phyloP scores from a whole-genome alignment of 2,888 invertebrate species.

The Nemoura dubitans region DNA sequence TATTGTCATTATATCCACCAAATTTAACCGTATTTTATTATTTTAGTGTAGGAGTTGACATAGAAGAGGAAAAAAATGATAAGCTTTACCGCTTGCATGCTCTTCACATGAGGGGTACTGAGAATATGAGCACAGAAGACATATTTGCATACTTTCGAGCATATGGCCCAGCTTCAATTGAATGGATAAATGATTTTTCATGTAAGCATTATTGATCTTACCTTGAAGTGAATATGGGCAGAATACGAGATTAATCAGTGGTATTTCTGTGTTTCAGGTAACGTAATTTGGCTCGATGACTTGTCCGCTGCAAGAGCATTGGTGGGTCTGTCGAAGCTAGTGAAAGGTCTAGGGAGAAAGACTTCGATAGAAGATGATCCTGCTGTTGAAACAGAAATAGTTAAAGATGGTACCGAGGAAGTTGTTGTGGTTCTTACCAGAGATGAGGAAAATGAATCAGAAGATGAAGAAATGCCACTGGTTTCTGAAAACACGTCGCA shows the following conservation, averaged over 20 bases:
- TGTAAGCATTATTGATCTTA: conserved; percentile 65
- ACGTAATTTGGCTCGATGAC: conserved; percentile 71
- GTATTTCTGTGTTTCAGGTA: conserved; percentile 61
- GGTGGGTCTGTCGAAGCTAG: conserved; percentile 64
- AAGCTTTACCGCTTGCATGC: conserved; percentile 75
- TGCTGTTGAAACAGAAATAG: conserved; percentile 39
- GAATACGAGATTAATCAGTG: too few relatives aligned
- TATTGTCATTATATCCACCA: too few relatives aligned
- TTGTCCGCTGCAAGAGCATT: conserved; percentile 69
- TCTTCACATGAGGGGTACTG: conserved; percentile 78
- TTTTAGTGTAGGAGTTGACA: conserved; percentile 66
- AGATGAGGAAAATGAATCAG: conserved; percentile 43
- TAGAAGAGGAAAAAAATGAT: conserved; percentile 62
- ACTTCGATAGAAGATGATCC: conserved; percentile 33
- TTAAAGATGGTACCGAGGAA: conserved; percentile 45
- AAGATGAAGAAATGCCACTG: conserved; percentile 48
- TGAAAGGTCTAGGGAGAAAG: conserved; percentile 57
- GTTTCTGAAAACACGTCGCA: conserved; percentile 30
- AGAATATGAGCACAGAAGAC: conserved; percentile 79
- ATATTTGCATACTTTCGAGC: conserved; percentile 81
- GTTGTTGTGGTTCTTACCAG: conserved; percentile 37
- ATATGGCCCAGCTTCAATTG: conserved; percentile 78
- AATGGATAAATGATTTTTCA: conserved; percentile 82
- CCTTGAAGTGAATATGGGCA: neutral
- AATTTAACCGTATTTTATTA: neutral